Percentiles rank a stretch among this genome's conserved stretches.
Conservation (phyloP, 2,113 vertebrate species). For the Syrrhaptes paradoxus region DNA sequence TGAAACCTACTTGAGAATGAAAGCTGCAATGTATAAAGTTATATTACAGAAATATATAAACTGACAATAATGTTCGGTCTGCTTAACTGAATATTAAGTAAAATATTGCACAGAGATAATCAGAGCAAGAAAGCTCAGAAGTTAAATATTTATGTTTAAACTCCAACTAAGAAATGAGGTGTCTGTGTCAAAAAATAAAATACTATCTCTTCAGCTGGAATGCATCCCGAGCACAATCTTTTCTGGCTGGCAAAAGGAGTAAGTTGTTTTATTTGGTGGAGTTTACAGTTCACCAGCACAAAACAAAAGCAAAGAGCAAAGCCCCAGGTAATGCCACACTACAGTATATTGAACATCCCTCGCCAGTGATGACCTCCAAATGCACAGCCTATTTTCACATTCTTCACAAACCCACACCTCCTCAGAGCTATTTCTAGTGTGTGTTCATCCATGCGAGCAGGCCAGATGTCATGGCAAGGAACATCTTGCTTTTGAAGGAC, state of each 20-base stretch:
- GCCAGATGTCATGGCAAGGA: neutral
- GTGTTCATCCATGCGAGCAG: neutral
- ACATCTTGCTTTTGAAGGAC: neutral
- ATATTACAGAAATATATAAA: neutral
- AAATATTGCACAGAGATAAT: conserved; percentile 29
- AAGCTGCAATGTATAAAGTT: neutral
- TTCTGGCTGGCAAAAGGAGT: neutral
- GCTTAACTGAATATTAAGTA: neutral
- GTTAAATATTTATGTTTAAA: conserved; percentile 45
- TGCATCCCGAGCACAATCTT: neutral
- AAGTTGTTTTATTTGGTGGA: neutral
- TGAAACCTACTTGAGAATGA: neutral
- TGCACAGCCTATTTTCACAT: neutral
- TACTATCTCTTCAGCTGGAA: neutral
- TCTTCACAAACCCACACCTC: neutral
- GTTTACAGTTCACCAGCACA: neutral
- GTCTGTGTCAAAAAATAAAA: neutral
- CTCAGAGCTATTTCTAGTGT: neutral
- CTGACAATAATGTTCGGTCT: neutral
- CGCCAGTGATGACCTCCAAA: neutral
- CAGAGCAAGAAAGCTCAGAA: conserved; percentile 17
- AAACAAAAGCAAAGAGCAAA: neutral
- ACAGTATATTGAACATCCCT: neutral
- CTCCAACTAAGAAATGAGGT: neutral
- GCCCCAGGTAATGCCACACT: neutral